A percentile compares a stretch with the other conserved stretches of the same genome.
These are phyloP conservation scores for Hafferia zeledoni DNA, from an alignment of 2,797 vertebrate genomes.

Conservation along the genomic window DNA sequence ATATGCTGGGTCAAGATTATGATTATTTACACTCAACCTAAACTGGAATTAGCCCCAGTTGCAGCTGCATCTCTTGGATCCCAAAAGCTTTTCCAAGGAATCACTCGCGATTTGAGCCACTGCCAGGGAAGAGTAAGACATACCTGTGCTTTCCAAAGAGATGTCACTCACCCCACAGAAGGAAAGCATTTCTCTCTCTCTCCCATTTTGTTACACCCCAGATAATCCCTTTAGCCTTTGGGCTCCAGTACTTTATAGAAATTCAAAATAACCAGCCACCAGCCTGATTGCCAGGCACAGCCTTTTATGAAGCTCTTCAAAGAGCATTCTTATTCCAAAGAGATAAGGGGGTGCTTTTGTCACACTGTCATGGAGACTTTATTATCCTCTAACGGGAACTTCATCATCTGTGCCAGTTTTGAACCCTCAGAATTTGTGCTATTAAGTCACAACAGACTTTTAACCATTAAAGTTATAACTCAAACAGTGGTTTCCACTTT, in stretches of 20 bases:
- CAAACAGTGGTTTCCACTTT: not conserved
- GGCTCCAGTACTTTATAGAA: constrained; percentile 4
- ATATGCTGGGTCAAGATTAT: fast-evolving
- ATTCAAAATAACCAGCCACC: constrained; percentile 12
- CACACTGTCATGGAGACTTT: constrained; percentile 28
- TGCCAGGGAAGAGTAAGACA: not conserved
- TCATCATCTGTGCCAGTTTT: constrained; percentile 21
- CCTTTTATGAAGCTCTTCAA: constrained; percentile 45
- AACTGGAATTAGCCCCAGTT: not conserved
- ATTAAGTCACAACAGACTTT: not conserved
- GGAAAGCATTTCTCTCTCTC: not conserved
- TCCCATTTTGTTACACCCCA: not conserved
- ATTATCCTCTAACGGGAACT: constrained; percentile 52
- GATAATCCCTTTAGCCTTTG: constrained; percentile 47
- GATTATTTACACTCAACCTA: not conserved
- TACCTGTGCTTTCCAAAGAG: constrained; percentile 1
- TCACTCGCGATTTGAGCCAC: not conserved
- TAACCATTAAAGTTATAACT: not conserved
- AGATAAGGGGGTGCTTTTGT: constrained; percentile 54
- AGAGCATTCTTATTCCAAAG: constrained; percentile 31
- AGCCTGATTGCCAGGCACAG: not conserved
- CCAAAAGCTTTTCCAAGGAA: not conserved
- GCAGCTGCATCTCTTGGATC: not conserved
- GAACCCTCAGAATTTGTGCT: not conserved
- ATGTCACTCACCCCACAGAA: not conserved